These are phyloP conservation scores for Neosilurus mollespiculum DNA, from an alignment of 2,797 vertebrate genomes.

Conservation along the genomic window DNA sequence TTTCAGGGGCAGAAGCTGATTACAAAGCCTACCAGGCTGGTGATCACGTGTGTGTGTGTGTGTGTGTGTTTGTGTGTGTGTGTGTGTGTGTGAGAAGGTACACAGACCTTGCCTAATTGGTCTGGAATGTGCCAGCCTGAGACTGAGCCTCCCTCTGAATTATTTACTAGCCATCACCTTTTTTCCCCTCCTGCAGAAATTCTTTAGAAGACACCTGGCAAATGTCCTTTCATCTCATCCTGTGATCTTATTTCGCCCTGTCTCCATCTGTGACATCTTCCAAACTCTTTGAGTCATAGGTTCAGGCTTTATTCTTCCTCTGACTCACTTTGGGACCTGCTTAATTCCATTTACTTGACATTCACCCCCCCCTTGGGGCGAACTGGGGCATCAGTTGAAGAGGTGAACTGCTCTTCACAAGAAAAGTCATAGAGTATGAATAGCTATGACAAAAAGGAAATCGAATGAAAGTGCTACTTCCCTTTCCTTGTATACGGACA, in stretches of 20 bases:
- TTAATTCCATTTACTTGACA: conserved; percentile 28
- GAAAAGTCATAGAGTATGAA: conserved; percentile 17
- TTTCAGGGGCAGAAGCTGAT: conserved; percentile 21
- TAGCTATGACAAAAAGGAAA: not conserved
- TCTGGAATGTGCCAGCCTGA: conserved; percentile 21
- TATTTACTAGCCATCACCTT: conserved; percentile 25
- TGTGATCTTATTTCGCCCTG: conserved; percentile 52
- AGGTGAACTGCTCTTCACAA: conserved; percentile 26
- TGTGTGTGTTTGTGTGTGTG: not conserved
- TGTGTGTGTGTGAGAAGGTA: conserved; percentile 20
- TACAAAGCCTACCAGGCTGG: conserved; percentile 48
- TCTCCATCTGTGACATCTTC: conserved; percentile 44
- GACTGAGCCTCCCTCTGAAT: conserved; percentile 58
- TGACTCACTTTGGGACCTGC: conserved; percentile 46
- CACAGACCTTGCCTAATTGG: conserved; percentile 23
- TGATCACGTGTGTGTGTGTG: conserved; percentile 55
- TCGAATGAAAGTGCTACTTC: conserved; percentile 9
- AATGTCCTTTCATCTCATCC: conserved; percentile 31
- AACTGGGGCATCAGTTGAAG: not conserved
- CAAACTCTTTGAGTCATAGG: conserved; percentile 74
- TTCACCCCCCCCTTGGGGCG: conserved; percentile 13
- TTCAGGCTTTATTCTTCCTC: conserved; percentile 64
- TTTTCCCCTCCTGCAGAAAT: conserved; percentile 22
- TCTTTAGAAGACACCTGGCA: conserved; percentile 37
- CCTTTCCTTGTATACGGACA: conserved; percentile 1